Evolutionary conservation across 2,888 invertebrate species (phyloP).

Genomic region (Eustalomyia histrio): DNA sequence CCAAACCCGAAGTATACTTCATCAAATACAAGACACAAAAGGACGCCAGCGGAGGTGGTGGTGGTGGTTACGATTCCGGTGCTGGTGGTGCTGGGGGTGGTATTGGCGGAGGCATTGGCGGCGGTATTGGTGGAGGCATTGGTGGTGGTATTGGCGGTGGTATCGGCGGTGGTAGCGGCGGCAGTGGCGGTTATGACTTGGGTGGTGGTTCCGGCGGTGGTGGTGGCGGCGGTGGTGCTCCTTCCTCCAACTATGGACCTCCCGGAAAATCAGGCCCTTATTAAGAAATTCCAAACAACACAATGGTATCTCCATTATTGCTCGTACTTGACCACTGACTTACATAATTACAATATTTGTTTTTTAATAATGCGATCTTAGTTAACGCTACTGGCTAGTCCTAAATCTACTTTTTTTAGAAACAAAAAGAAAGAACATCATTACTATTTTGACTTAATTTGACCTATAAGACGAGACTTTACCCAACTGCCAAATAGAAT

Average conservation of each 20-base stretch:
- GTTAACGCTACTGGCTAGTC: constrained; percentile 77
- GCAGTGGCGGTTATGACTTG: constrained; percentile 67
- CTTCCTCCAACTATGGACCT: constrained; percentile 83
- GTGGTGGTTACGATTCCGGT: constrained; percentile 69
- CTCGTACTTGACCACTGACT: constrained; percentile 42
- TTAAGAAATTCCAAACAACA: constrained; percentile 68
- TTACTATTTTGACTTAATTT: constrained; percentile 36
- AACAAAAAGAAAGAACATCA: constrained; percentile 25
- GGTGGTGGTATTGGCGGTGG: constrained; percentile 62
- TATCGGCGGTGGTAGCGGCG: constrained; percentile 60
- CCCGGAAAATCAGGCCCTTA: constrained; percentile 87
- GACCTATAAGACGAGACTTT: constrained; percentile 58
- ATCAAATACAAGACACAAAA: constrained; percentile 81
- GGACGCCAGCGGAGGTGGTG: constrained; percentile 72
- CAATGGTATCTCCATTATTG: constrained; percentile 1
- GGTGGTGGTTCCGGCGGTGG: constrained; percentile 74
- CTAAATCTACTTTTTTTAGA: constrained; percentile 65
- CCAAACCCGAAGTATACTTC: constrained; percentile 95
- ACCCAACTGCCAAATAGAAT: constrained; percentile 42
- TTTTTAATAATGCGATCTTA: constrained; percentile 66
- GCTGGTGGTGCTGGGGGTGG: constrained; percentile 71
- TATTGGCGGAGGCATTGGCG: constrained; percentile 65
- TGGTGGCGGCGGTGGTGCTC: constrained; percentile 68
- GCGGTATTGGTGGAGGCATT: constrained; percentile 66
- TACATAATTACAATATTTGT: constrained; percentile 16